These are phyloP conservation scores for Amphipoea oculea DNA, from an alignment of 2,888 invertebrate species.

Conservation along the genomic window DNA sequence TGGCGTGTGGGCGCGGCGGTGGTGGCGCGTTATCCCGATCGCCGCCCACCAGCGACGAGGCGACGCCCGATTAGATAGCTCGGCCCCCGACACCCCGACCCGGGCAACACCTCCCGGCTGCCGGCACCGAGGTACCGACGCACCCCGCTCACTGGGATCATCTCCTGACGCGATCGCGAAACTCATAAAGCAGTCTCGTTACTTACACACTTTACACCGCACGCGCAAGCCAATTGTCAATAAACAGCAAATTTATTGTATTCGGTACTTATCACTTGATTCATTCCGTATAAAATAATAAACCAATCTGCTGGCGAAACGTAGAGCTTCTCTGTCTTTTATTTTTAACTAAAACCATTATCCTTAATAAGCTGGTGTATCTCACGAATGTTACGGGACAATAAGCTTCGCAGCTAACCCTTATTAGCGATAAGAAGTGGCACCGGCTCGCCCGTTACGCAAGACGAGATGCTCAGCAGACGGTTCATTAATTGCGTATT, in stretches of 20 bases:
- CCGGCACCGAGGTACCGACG: slow-evolving; percentile 59
- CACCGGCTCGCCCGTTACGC: slow-evolving; percentile 79
- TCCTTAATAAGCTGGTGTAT: slow-evolving; percentile 45
- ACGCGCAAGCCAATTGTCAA: slow-evolving; percentile 57
- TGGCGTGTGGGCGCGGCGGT: slow-evolving; percentile 88
- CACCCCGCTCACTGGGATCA: slow-evolving; percentile 69
- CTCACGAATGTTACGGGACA: slow-evolving; percentile 38
- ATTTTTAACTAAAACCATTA: slow-evolving; percentile 42
- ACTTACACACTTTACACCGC: slow-evolving; percentile 58
- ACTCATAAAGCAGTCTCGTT: slow-evolving; percentile 72
- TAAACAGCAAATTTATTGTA: slow-evolving; percentile 60
- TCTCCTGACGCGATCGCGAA: slow-evolving; percentile 70
- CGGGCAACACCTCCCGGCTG: slow-evolving; percentile 78
- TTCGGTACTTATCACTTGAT: slow-evolving; percentile 34
- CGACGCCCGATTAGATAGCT: slow-evolving; percentile 87
- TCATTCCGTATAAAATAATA: slow-evolving; percentile 46
- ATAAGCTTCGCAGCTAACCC: slow-evolving; percentile 68
- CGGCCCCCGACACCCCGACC: slow-evolving; percentile 82
- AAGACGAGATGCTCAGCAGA: slow-evolving; percentile 74
- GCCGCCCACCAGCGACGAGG: slow-evolving; percentile 88
- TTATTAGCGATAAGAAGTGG: slow-evolving; percentile 84
- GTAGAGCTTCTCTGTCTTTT: slow-evolving; percentile 9
- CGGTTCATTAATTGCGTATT: slow-evolving; percentile 86
- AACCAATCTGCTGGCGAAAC: slow-evolving; percentile 41
- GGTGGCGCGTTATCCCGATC: slow-evolving; percentile 87